Base-by-base conservation (phyloP, 2,888 invertebrate species). In the Stenolophus ochropezus region DNA sequence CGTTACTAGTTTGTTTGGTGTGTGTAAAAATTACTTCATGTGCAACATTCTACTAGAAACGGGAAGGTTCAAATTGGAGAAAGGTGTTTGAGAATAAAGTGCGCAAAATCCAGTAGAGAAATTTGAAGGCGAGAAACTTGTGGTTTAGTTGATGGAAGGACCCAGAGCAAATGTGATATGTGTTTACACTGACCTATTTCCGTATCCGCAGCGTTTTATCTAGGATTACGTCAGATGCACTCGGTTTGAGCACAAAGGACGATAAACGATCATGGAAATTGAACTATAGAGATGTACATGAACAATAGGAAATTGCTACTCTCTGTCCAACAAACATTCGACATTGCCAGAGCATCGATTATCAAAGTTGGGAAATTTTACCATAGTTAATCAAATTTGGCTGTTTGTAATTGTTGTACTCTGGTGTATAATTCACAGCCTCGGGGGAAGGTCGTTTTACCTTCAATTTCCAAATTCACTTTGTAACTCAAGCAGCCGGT, bases 271-370 rank as follows among this genome's bases (percentile, higher is more conserved):
- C 61, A 61, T 61, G 23, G 61, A 61, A 61, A 61, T 61, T 61
- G 25, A 61, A 61, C 61, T 61, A 61, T 61, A 61, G 61, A 61
- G 61, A 23, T 61, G 23, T 61, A 61, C 61, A 61, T 25, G 61
- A 61, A 61, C 61, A 61, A 61, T 61, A 61, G 61, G 61, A 61
- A 61, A 61, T 61, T 61, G 61, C 61, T 61, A 61, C 61, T 61
- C 61, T 61, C 61, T 25, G 25, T n/a, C 61, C 61, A 61, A 61
- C 61, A 61, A 61, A 61, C 61, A 61, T 61, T 25, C n/a, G 25
- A 61, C 25, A 61, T 23, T 25, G 25, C 61, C 61, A 21, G 8
- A 23, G 5, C 61, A 61, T 25, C 23, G 61, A 61, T 61, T 61
- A 61, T 61, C 61, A 61, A 61, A 61, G 61, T 61, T 61, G 23